These are phyloP conservation scores for Drosophila teissieri DNA, from an alignment of 1,140 invertebrate species.

Conservation along the genomic window DNA sequence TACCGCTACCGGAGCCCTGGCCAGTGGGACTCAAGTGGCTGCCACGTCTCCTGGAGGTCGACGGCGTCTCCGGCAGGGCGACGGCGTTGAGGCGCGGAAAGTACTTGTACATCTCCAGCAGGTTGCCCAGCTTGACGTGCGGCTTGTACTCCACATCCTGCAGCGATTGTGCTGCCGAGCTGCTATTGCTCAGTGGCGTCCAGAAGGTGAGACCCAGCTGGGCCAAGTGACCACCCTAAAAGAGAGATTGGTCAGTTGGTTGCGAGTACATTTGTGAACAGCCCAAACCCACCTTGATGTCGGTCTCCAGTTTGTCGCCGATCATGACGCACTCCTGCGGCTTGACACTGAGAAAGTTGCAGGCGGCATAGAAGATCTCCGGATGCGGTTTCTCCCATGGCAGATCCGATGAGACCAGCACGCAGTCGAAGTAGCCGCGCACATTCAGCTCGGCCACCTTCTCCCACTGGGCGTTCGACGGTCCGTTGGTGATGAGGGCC, in stretches of 20 bases:
- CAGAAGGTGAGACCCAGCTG: conserved; percentile 91
- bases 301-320: conserved; percentile 93
- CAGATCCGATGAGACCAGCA: conserved; percentile 92
- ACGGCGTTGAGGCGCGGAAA: conserved; percentile 63
- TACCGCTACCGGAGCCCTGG: conserved; percentile 3
- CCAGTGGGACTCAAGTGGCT: conserved; percentile 59
- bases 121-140: conserved; percentile 65
- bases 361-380: conserved; percentile 91
- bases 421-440: conserved; percentile 90
- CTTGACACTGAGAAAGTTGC: conserved; percentile 89
- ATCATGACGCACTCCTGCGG: conserved; percentile 92
- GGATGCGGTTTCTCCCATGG: conserved; percentile 93
- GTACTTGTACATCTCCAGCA: conserved; percentile 80
- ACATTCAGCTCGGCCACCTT: conserved; percentile 90
- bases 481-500: conserved; percentile 93
- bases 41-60: conserved; percentile 52
- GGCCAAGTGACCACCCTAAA: conserved; percentile 89
- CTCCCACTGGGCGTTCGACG: conserved; percentile 94
- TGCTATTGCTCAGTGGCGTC: conserved; percentile 87
- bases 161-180: conserved; percentile 54
- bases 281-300: conserved; percentile 87
- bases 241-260: neutral
- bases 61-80: conserved; percentile 5
- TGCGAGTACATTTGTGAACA: neutral
- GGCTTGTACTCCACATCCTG: conserved; percentile 70